phyloP scores from a whole-genome alignment of 2,888 invertebrate genomes.

The Eupithecia tripunctaria region DNA sequence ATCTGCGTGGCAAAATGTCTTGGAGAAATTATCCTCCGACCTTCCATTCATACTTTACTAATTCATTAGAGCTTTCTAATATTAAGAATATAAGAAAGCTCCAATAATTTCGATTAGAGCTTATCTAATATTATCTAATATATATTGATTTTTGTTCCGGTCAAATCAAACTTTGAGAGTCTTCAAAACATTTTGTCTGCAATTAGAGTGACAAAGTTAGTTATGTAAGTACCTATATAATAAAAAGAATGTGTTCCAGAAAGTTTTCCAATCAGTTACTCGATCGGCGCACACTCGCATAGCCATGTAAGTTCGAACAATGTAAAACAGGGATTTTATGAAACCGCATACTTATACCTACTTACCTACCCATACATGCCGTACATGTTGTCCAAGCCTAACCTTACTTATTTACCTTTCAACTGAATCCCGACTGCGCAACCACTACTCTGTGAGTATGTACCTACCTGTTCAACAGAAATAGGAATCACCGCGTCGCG shows the following conservation, averaged over 20 bases:
- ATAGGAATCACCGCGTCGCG: neutral
- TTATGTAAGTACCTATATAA: conserved; percentile 42
- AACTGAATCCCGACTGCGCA: conserved; percentile 23
- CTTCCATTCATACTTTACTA: neutral
- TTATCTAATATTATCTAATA: too few relatives aligned
- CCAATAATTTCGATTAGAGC: too few relatives aligned
- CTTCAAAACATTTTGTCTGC: conserved; percentile 27
- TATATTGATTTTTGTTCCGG: too few relatives aligned
- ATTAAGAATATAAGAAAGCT: too few relatives aligned
- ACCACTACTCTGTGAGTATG: too few relatives aligned
- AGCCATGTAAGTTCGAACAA: conserved; percentile 65
- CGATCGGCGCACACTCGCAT: conserved; percentile 60
- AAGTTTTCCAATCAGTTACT: conserved; percentile 74
- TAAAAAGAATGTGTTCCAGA: conserved; percentile 72
- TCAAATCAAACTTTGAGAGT: neutral
- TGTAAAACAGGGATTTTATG: conserved; percentile 76
- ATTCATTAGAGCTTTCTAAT: too few relatives aligned
- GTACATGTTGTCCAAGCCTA: conserved; percentile 13
- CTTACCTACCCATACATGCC: conserved; percentile 27
- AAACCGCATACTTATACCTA: conserved; percentile 51
- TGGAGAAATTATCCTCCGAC: conserved; percentile 20
- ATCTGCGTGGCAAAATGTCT: conserved; percentile 18
- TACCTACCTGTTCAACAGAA: neutral
- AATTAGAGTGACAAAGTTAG: conserved; percentile 37
- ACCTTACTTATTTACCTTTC: neutral